Percentiles rank a stretch among this genome's conserved stretches.
These are phyloP conservation scores for Pseudochaenichthys georgianus DNA, from an alignment of 2,797 vertebrate species.

Conservation along the genomic window DNA sequence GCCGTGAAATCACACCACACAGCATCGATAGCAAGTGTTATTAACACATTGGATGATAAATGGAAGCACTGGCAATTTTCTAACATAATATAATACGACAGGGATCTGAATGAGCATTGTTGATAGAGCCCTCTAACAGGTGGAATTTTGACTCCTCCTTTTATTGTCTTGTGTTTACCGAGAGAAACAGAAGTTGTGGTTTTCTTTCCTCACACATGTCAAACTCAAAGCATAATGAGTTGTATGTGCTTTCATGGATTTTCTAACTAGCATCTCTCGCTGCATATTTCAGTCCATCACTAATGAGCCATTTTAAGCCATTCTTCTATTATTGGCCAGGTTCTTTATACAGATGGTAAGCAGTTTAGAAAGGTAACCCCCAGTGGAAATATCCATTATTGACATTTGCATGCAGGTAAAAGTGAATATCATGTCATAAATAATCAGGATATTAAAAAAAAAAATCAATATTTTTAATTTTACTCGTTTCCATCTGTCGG, in stretches of 20 bases:
- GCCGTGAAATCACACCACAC: constrained; percentile 54
- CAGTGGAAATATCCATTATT: constrained; percentile 27
- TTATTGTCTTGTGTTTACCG: constrained; percentile 32
- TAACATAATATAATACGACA: constrained; percentile 18
- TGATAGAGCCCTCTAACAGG: constrained; percentile 25
- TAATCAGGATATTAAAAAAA: not conserved
- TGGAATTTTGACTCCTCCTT: constrained; percentile 23
- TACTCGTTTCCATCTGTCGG: not conserved
- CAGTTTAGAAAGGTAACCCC: constrained; percentile 43
- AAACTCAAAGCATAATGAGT: constrained; percentile 51
- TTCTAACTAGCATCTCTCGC: constrained; percentile 48
- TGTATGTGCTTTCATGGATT: constrained; percentile 44
- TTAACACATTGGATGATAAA: constrained; percentile 50
- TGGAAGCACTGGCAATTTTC: constrained; percentile 18
- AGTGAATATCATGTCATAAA: not conserved
- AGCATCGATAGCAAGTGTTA: constrained; percentile 47
- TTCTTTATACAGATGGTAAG: constrained; percentile 42
- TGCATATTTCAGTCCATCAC: constrained; percentile 54
- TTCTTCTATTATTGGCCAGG: constrained; percentile 49
- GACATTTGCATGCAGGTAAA: constrained; percentile 27
- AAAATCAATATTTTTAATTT: not conserved
- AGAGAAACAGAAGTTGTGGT: constrained; percentile 32
- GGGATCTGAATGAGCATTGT: constrained; percentile 26
- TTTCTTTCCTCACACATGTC: constrained; percentile 37
- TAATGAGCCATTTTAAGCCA: constrained; percentile 68